Percentiles rank a stretch among this genome's conserved stretches.
These are phyloP conservation scores for Pygocentrus nattereri DNA, from an alignment of 2,797 vertebrate genomes.

Conservation along the genomic window DNA sequence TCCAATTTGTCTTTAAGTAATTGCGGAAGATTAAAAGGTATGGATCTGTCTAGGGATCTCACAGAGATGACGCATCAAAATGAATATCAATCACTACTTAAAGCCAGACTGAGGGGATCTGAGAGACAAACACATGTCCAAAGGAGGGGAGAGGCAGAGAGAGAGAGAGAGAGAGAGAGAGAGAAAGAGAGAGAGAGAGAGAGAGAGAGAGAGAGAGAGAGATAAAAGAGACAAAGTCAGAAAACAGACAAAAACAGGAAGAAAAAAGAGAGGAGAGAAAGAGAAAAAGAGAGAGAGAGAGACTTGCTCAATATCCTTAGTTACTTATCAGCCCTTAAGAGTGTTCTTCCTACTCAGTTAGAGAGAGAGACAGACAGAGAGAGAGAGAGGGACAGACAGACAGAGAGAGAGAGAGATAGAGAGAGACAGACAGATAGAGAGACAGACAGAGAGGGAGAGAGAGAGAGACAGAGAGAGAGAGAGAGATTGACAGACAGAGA, in stretches of 20 bases:
- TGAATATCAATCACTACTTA: slow-evolving; percentile 58
- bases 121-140: background rate
- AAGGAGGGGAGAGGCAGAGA: background rate
- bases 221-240: background rate
- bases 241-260: background rate
- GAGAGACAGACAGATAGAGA: too few relatives aligned
- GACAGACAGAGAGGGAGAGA: background rate
- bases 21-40: slow-evolving; percentile 47
- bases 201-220: background rate
- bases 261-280: background rate
- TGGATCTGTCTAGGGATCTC: slow-evolving; percentile 51
- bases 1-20: slow-evolving; percentile 44
- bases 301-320: background rate
- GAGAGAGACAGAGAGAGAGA: too few relatives aligned
- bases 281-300: background rate
- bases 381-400: background rate
- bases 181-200: background rate
- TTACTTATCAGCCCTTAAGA: background rate
- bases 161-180: background rate
- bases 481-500: background rate
- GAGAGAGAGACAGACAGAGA: background rate
- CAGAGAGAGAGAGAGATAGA: slow-evolving; percentile 5
- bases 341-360: background rate
- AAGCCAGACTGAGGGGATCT: background rate
- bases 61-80: slow-evolving; percentile 62